A percentile compares a stretch with the other conserved stretches of the same genome.
Evolutionary conservation across 1,140 invertebrate species (phyloP).

Genomic region (Acyrthosiphon pisum): DNA sequence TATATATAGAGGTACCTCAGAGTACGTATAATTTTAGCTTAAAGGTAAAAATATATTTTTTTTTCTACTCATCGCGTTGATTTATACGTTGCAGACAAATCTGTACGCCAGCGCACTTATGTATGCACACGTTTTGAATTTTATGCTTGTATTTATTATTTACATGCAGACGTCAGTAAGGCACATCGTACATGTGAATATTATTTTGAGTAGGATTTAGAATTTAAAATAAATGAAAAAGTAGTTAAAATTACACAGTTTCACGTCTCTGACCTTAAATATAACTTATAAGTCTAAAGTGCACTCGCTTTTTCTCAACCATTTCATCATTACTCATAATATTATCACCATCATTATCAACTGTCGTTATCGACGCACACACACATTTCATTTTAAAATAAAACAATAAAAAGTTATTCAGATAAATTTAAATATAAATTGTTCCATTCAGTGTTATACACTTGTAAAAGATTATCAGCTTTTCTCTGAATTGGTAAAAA

Average conservation of each 20-base stretch:
- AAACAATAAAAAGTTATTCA: too few relatives aligned
- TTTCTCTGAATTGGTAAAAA: not conserved
- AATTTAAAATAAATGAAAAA: conserved; percentile 5
- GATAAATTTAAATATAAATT: not conserved
- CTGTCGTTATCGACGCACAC: too few relatives aligned
- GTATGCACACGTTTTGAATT: not conserved
- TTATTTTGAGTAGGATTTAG: not conserved
- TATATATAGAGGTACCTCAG: not conserved
- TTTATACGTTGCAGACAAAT: conserved; percentile 21
- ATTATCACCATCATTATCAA: too few relatives aligned
- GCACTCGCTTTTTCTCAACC: not conserved
- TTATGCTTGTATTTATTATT: not conserved
- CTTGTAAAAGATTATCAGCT: not conserved
- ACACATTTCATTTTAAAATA: too few relatives aligned
- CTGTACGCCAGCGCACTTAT: not conserved
- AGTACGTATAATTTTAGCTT: conserved; percentile 24
- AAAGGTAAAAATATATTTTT: conserved; percentile 13
- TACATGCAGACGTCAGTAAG: not conserved
- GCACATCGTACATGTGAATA: not conserved
- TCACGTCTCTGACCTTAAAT: not conserved
- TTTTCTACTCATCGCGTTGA: not conserved
- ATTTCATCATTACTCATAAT: not conserved
- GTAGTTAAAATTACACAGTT: not conserved
- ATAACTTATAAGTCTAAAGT: not conserved
- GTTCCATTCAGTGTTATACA: not conserved